These are phyloP conservation scores for Xenopus petersii DNA, from an alignment of 2,797 vertebrate genomes.

Conservation along the genomic window DNA sequence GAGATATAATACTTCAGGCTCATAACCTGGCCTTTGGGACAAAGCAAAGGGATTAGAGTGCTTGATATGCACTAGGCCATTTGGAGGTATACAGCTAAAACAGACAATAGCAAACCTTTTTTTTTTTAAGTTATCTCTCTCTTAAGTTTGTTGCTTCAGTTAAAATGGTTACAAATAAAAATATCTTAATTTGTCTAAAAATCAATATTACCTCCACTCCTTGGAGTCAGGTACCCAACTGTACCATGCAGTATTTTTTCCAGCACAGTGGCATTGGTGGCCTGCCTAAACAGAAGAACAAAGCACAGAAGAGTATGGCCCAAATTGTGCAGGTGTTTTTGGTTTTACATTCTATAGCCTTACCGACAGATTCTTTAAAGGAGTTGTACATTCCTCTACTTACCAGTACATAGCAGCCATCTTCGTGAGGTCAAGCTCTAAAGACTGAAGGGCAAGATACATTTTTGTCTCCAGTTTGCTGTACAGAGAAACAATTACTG, in stretches of 20 bases:
- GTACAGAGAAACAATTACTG: conserved; percentile 20
- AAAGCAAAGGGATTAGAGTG: too few species aligned
- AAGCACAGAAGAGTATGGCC: neutral
- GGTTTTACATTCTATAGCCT: too few species aligned
- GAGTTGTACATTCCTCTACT: conserved; percentile 37
- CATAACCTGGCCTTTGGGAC: conserved; percentile 80
- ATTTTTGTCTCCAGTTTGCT: conserved; percentile 98
- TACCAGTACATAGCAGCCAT: conserved; percentile 99
- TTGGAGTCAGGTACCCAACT: conserved; percentile 87
- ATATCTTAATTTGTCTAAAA: neutral
- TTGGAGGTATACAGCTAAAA: too few species aligned
- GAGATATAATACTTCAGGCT: conserved; percentile 95
- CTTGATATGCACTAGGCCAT: too few species aligned
- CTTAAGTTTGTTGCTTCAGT: too few species aligned
- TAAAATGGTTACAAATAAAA: too few species aligned
- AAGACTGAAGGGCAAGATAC: conserved; percentile 94
- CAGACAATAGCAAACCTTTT: too few species aligned
- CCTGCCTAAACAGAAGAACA: conserved; percentile 76
- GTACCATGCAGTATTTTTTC: conserved; percentile 94
- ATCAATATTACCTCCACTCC: conserved; percentile 80
- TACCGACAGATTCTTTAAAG: too few species aligned
- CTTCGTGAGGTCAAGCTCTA: conserved; percentile 95
- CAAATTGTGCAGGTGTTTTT: too few species aligned
- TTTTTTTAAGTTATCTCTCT: too few species aligned
- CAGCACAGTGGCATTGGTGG: conserved; percentile 87